These are phyloP conservation scores for Nomia melanderi DNA, from an alignment of 1,140 invertebrate species.

Conservation along the genomic window DNA sequence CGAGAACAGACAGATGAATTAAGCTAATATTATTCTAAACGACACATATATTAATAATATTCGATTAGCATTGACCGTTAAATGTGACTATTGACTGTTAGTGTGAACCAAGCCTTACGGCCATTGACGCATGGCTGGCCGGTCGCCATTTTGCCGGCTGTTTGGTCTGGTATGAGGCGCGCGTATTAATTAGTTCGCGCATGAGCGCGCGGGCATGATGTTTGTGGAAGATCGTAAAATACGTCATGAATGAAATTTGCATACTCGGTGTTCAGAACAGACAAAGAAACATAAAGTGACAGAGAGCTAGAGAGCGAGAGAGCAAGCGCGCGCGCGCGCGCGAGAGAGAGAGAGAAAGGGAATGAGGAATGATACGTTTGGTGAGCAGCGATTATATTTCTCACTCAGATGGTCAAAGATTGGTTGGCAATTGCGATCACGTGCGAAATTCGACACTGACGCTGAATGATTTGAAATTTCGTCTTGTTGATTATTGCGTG, in stretches of 20 bases:
- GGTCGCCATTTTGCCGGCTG: background rate
- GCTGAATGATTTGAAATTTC: too few species aligned
- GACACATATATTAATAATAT: too few species aligned
- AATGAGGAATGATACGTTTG: background rate
- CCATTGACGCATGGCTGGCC: background rate
- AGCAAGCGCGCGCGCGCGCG: too few species aligned
- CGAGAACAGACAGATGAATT: too few species aligned
- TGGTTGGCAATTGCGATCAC: background rate
- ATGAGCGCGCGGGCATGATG: background rate
- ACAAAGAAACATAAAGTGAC: too few species aligned
- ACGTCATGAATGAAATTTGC: slow-evolving; percentile 25
- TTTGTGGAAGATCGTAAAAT: background rate
- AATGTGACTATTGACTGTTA: too few species aligned
- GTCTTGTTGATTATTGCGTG: too few species aligned
- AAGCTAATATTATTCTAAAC: too few species aligned
- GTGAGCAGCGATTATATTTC: background rate
- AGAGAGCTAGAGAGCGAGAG: too few species aligned
- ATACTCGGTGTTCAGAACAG: background rate
- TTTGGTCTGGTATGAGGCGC: background rate
- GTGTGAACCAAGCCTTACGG: too few species aligned
- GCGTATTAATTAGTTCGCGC: slow-evolving; percentile 20
- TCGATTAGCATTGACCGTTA: too few species aligned
- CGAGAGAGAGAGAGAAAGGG: background rate
- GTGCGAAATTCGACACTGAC: background rate
- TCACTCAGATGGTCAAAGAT: background rate